Evolutionary conservation across 92 coral and sea anemone species (phyloP), one percentile per base, ranked within the genome.

Genomic region (Epizoanthus scotinus): DNA sequence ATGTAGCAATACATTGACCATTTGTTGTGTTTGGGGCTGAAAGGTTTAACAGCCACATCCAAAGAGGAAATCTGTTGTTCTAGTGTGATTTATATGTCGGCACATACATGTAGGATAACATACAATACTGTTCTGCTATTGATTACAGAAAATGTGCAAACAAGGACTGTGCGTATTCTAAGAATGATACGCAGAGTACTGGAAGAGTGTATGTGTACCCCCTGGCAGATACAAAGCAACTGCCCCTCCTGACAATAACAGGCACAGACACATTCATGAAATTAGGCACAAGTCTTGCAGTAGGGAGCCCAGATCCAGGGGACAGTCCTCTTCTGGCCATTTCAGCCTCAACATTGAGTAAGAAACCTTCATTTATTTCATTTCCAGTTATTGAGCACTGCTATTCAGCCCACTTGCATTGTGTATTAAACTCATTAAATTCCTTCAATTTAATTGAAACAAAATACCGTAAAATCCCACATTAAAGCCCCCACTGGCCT

Each of bases 291-390:
- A 84, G 92, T 69, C 57, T 93, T 26, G 88, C 98, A n/a, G 81
- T 87, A 28, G 98, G 98, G 67, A 91, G 87, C 53, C 98, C 98
- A 34, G 82, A 83, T 60, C 72, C 47, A 50, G 83, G 70, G 4
- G 24, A 52, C 38, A 74, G 75, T 15, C 56, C 71, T 56, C 75
- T 92, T 62, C 84, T 95, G 57, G 98, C 98, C 19, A 88, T 93
- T 29, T 90, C 98, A 58, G 92, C 91, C 8, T 57, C 95, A n/a
- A 90, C 98, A 53, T 79, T 89, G 12, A 82, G 98, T 94, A 84
- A 77, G 98, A 86, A 5, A 7, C 22, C 21, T 20, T 38, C 12
- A 10, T 21, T 47, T 15, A 70, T 40, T 68, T 20, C 25, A 68
- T 68, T 20, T 40, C 21, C 31, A 8, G 20, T 18, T 44, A 52